Base-by-base conservation (phyloP, 2,113 vertebrate species). In the Talpa occidentalis region DNA sequence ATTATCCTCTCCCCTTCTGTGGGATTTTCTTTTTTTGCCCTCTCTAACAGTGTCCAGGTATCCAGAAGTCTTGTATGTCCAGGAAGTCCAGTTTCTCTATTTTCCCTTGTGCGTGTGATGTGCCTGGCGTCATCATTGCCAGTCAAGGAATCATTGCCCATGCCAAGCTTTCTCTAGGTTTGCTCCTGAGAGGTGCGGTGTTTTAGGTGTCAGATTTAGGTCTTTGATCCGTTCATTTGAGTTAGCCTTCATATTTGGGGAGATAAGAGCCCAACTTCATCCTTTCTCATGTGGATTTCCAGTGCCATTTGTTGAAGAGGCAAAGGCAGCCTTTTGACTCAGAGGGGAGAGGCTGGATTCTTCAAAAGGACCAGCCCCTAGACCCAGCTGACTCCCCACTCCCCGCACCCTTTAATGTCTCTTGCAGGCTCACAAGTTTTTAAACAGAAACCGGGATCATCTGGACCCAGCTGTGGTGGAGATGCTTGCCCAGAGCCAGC, bases 361-460 rank as follows among this genome's bases (percentile, higher is more conserved):
- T 9, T 2, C 47, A 3, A 24, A 42, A 54, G 37, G 16, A 3
- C 17, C 0, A 0, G 24, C 24, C 42, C 30, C 91, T 22, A 16
- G 19, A 10, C 62, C 49, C 24, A 10, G 37, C 12, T 67, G 73
- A 28, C 56, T 19, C 22, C 37, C n/a, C 42, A 6, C 56, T 4
- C 12, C 30, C 32, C 10, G 11, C 40, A 2, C n/a, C n/a, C n/a
- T n/a, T n/a, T n/a, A n/a, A n/a, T 73, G 62, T 80, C 37, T 95
- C 96, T 93, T 86, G 35, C 96, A 99, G 99, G 99, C 99, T 74
- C 99, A 99, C 96, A 99, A 99, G 66, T 99, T 99, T 95, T 96
- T 99, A 88, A 98, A 97, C 95, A 99, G 99, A 98, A 99, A 99
- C 95, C 98, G 98, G 32, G 98, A 99, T 93, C 98, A 98, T 49